phyloP scores from a whole-genome alignment of 2,888 invertebrate genomes.

The Serripes groenlandicus region DNA sequence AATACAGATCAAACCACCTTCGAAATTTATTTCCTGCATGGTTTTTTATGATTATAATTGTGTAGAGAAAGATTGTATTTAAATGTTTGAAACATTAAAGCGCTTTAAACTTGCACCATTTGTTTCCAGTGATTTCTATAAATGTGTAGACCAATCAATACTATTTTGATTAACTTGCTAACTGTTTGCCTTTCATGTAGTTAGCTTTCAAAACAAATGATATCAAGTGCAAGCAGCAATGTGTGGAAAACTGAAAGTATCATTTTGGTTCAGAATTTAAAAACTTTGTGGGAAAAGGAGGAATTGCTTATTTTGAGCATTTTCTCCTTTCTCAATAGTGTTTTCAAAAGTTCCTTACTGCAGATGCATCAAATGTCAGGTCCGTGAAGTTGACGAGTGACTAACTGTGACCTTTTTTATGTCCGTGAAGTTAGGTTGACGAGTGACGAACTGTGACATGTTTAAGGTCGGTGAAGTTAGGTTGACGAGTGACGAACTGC shows the following conservation, averaged over 20 bases:
- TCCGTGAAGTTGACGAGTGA: no score
- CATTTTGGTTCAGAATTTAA: background rate
- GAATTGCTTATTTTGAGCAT: background rate
- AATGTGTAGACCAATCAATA: no score
- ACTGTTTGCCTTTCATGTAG: background rate
- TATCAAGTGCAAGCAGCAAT: background rate
- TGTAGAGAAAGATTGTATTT: constrained; percentile 18
- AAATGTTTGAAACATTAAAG: constrained; percentile 19
- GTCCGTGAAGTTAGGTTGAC: background rate
- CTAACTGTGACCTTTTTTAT: no score
- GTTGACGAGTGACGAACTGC: background rate
- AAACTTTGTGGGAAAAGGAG: background rate
- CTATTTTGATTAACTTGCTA: no score
- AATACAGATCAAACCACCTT: no score
- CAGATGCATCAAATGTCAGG: background rate
- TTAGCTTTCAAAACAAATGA: background rate
- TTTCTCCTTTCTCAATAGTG: background rate
- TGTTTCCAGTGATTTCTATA: background rate
- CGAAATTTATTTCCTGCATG: no score
- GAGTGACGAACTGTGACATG: background rate
- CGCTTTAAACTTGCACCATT: background rate
- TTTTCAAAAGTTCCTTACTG: background rate
- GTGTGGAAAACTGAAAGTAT: background rate
- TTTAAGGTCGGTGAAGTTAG: background rate
- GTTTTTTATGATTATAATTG: no score